phyloP scores from a whole-genome alignment of 2,888 invertebrate species.

The Heterodera filipjevi region DNA sequence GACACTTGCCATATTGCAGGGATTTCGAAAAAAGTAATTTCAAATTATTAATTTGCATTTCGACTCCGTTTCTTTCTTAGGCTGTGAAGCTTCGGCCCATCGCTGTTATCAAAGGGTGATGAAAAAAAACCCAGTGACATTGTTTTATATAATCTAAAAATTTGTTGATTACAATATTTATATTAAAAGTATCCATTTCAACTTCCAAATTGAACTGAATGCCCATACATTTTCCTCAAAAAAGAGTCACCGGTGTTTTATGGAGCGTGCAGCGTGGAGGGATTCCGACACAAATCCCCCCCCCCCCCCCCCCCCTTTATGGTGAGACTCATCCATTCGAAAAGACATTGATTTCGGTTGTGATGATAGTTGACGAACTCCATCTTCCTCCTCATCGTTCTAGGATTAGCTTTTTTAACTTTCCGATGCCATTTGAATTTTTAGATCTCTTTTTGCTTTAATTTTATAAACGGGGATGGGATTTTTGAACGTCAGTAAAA shows the following conservation, averaged over 20 bases:
- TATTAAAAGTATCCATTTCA: neutral
- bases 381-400: no score
- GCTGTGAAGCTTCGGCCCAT: slow-evolving; percentile 93
- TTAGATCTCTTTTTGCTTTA: neutral
- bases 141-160: neutral
- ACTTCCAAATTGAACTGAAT: neutral
- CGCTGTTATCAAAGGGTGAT: slow-evolving; percentile 96
- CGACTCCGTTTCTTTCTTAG: neutral
- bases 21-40: slow-evolving; percentile 81
- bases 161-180: neutral
- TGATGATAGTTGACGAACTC: no score
- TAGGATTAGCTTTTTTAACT: neutral
- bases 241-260: neutral
- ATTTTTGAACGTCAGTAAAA: neutral
- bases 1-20: slow-evolving; percentile 96
- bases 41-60: neutral
- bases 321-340: neutral
- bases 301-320: no score
- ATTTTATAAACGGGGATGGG: neutral
- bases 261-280: neutral
- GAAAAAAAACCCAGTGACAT: no score
- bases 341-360: neutral
- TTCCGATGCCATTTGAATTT: neutral
- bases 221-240: neutral
- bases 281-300: neutral